Base-by-base conservation (phyloP, 2,888 invertebrate species). In the Amphipoea oculea region DNA sequence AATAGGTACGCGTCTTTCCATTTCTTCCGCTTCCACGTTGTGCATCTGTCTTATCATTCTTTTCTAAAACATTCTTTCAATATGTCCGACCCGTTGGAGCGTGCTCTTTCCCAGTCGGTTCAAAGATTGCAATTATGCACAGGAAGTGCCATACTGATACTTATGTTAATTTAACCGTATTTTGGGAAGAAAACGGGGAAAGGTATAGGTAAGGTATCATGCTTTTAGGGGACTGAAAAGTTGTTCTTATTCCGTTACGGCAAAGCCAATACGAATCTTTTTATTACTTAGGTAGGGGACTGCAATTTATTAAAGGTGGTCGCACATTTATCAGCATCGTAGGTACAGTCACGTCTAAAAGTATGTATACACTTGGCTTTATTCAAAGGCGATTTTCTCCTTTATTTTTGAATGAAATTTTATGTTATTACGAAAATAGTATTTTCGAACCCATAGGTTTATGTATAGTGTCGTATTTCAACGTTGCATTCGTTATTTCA, bases 51-150 rank as follows among this genome's bases (percentile, higher is more conserved):
- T 78, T 81, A 78, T 77, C 62, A 86, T 84, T 84, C 42, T 81
- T 80, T 76, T 78, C 71, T 76, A 63, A 76, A 81, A 83, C 78
- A 81, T 84, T 84, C 68, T 81, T 74, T 75, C 85, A 79, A 81
- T 84, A 81, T 84, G 65, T 75, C 84, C 65, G 54, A 79, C 57
- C 76, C 84, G 54, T 73, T 87, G 76, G 81, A 87, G 87, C 87
- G 78, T 73, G 78, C 73, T 77, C 72, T 83, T 86, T 70, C 63
- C 65, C 76, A 84, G 85, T 71, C 54, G 66, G 69, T 62, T 74
- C 87, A 66, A 75, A 79, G 74, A 84, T 70, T 72, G 40, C 65
- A 72, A 75, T 69, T 71, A 76, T 66, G 5, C 54, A 54, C 84
- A 78, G 40, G 84, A 84, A 84, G 73, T 6, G 84, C 40, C 73